Percentiles rank a stretch among this genome's conserved stretches.
Evolutionary conservation across 2,113 vertebrate species (phyloP).

Genomic region (Labrus mixtus): DNA sequence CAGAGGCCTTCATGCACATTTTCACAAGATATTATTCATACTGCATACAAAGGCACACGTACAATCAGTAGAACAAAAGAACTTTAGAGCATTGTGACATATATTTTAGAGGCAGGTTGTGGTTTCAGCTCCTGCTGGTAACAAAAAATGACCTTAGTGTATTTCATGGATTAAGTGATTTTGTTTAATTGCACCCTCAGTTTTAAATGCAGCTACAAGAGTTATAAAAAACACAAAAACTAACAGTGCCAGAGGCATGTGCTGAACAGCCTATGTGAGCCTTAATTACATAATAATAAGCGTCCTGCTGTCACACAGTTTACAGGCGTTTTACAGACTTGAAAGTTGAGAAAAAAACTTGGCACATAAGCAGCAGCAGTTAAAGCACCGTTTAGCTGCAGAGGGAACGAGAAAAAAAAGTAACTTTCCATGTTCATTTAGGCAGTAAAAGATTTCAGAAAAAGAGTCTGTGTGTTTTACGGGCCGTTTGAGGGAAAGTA

Average conservation of each 20-base stretch:
- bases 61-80: not conserved
- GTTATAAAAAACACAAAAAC: conserved; percentile 24
- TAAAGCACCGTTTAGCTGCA: conserved; percentile 29
- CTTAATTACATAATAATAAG: conserved; percentile 49
- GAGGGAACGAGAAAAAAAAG: conserved; percentile 30
- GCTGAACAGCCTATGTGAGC: conserved; percentile 11
- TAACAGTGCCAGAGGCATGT: not conserved
- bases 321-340: conserved; percentile 37
- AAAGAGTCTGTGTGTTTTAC: conserved; percentile 26
- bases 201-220: conserved; percentile 12
- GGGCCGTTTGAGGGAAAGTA: conserved; percentile 51
- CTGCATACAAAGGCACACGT: conserved; percentile 1
- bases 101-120: not conserved
- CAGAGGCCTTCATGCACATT: conserved; percentile 25
- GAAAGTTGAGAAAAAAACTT: conserved; percentile 23
- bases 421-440: conserved; percentile 14
- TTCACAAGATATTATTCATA: conserved; percentile 32
- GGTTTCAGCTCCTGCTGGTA: not conserved
- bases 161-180: conserved; percentile 26
- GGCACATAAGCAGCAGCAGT: conserved; percentile 29
- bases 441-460: conserved; percentile 27
- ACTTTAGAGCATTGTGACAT: not conserved
- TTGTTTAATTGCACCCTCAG: not conserved
- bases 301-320: conserved; percentile 33
- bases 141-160: conserved; percentile 1